Evolutionary conservation across 2,797 vertebrate species (phyloP).

Genomic region (Siniperca undulata): DNA sequence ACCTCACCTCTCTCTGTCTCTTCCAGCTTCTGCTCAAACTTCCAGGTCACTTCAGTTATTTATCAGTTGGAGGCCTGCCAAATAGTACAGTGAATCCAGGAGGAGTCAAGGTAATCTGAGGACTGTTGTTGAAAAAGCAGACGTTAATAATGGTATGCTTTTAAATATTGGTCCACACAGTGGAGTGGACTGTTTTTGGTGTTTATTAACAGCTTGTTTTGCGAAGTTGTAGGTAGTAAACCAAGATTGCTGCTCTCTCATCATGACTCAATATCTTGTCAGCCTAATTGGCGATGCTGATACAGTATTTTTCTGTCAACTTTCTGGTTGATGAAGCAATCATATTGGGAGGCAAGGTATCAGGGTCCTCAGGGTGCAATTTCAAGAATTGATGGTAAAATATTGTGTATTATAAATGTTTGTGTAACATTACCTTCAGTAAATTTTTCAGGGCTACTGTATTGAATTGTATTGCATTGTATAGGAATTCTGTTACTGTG

Average conservation of each 20-base stretch:
- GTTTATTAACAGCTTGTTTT: conserved; percentile 7
- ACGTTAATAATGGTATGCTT: background rate
- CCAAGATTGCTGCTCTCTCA: background rate
- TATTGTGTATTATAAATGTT: too few relatives aligned
- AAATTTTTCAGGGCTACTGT: background rate
- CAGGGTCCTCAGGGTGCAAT: background rate
- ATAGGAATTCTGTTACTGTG: background rate
- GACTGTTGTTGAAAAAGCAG: background rate
- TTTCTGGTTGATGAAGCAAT: background rate
- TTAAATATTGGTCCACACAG: background rate
- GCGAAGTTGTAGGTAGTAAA: background rate
- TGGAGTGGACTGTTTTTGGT: background rate
- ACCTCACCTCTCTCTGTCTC: background rate
- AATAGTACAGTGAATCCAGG: background rate
- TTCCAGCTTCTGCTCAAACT: background rate
- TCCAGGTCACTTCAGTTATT: conserved; percentile 1
- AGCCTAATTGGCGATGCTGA: background rate
- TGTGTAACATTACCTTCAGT: too few relatives aligned
- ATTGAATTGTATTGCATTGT: background rate
- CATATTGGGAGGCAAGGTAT: background rate
- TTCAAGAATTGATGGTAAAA: too few relatives aligned
- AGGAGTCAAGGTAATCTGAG: background rate
- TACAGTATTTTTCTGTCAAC: background rate
- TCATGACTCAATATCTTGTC: conserved; percentile 4
- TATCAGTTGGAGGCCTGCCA: background rate